phyloP scores from a whole-genome alignment of 2,888 invertebrate genomes.

The Polia nebulosa region DNA sequence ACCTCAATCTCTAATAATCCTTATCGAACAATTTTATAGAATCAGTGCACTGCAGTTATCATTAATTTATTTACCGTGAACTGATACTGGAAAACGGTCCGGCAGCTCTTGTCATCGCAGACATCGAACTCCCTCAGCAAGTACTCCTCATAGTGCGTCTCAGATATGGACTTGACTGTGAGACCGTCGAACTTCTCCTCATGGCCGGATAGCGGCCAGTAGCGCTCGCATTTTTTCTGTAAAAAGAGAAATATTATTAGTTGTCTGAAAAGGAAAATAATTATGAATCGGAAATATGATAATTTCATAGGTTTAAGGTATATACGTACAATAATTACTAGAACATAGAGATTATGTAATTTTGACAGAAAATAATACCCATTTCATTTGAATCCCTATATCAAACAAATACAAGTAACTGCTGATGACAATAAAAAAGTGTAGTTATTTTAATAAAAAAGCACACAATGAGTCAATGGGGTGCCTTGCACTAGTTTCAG shows the following conservation, averaged over 20 bases:
- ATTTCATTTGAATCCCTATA: no score
- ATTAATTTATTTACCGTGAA: slow-evolving; percentile 80
- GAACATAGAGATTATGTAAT: no score
- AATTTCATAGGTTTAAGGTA: background rate
- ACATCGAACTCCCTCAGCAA: slow-evolving; percentile 95
- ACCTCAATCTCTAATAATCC: no score
- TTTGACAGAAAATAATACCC: no score
- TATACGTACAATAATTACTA: no score
- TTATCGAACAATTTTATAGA: no score
- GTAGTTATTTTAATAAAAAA: background rate
- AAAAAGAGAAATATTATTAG: slow-evolving; percentile 46
- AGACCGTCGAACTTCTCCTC: slow-evolving; percentile 94
- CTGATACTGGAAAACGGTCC: slow-evolving; percentile 85
- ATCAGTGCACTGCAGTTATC: no score
- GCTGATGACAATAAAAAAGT: background rate
- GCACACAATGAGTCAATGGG: background rate
- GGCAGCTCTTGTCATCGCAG: slow-evolving; percentile 71
- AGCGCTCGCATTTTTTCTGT: slow-evolving; percentile 96
- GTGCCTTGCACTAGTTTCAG: background rate
- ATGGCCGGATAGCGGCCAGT: slow-evolving; percentile 97
- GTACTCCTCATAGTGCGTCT: slow-evolving; percentile 96
- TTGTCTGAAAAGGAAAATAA: background rate
- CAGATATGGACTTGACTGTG: slow-evolving; percentile 94
- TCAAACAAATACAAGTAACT: background rate
- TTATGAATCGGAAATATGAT: background rate